Conservation (phyloP, 1,140 invertebrate genomes). For the Potamilus streckersoni region DNA sequence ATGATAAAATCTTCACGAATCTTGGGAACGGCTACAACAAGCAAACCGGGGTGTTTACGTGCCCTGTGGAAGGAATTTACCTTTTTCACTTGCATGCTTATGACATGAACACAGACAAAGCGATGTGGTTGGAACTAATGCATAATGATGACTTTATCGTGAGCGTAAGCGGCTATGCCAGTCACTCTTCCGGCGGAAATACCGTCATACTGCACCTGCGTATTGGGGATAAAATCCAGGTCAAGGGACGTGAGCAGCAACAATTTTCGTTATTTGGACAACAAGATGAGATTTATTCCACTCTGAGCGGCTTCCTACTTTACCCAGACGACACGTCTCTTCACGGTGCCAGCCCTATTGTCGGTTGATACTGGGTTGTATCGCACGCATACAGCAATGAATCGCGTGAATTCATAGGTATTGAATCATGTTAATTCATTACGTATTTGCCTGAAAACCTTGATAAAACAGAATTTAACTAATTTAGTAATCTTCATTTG, state of each 20-base stretch:
- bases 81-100: slow-evolving; percentile 22
- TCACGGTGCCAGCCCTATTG: too few species aligned
- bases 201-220: slow-evolving; percentile 21
- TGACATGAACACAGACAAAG: slow-evolving; percentile 17
- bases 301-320: slow-evolving; percentile 9
- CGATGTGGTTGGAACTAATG: slow-evolving; percentile 22
- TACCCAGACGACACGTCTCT: background rate
- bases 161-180: slow-evolving; percentile 24
- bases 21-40: slow-evolving; percentile 9
- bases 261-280: slow-evolving; percentile 17
- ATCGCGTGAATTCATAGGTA: too few species aligned
- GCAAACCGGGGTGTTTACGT: slow-evolving; percentile 12
- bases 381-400: too few species aligned
- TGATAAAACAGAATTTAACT: too few species aligned
- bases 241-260: slow-evolving; percentile 9
- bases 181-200: slow-evolving; percentile 18
- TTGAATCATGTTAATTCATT: too few species aligned
- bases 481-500: too few species aligned
- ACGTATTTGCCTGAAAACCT: too few species aligned
- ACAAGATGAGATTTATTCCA: slow-evolving; percentile 17
- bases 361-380: too few species aligned
- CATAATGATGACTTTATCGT: slow-evolving; percentile 13
- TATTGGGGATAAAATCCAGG: slow-evolving; percentile 2
- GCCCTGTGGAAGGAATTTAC: slow-evolving; percentile 18
- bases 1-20: slow-evolving; percentile 17